Percentiles rank a stretch among this genome's conserved stretches.
Conservation (phyloP, 2,888 invertebrate genomes). For the Diarsia dahlii region DNA sequence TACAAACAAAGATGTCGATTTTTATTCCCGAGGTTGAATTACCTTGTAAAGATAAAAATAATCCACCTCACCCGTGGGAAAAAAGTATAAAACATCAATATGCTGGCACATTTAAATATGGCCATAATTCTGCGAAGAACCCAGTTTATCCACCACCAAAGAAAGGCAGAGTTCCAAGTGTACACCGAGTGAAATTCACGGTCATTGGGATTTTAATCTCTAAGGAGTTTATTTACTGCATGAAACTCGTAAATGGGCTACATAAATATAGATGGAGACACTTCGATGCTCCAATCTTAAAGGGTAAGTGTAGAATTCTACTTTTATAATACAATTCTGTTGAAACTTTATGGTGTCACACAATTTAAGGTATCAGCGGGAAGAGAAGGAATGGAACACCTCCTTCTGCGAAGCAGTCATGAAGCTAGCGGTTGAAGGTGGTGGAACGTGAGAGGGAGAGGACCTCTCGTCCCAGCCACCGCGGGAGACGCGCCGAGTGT, state of each 20-base stretch:
- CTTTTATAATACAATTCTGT: too few relatives aligned
- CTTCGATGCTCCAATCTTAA: slow-evolving; percentile 80
- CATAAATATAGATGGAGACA: slow-evolving; percentile 79
- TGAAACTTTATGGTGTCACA: too few relatives aligned
- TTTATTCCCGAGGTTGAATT: slow-evolving; percentile 67
- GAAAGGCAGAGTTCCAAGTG: slow-evolving; percentile 63
- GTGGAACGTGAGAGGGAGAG: too few relatives aligned
- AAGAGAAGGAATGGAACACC: too few relatives aligned
- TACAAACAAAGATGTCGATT: slow-evolving; percentile 63
- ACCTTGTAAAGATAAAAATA: slow-evolving; percentile 62
- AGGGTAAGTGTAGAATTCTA: slow-evolving; percentile 71
- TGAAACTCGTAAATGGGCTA: slow-evolving; percentile 78
- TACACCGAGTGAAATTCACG: slow-evolving; percentile 75
- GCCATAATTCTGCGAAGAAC: slow-evolving; percentile 83
- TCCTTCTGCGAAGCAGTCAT: too few relatives aligned
- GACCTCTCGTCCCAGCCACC: too few relatives aligned
- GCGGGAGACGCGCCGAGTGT: too few relatives aligned
- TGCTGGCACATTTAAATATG: slow-evolving; percentile 74
- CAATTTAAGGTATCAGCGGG: too few relatives aligned
- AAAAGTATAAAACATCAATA: slow-evolving; percentile 75
- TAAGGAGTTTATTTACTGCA: slow-evolving; percentile 83
- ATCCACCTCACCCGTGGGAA: slow-evolving; percentile 81
- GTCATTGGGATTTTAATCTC: slow-evolving; percentile 82
- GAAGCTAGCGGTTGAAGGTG: too few relatives aligned
- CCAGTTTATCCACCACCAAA: slow-evolving; percentile 78